Evolutionary conservation across 2,797 vertebrate genomes (phyloP).

Genomic region (Chromis chromis): DNA sequence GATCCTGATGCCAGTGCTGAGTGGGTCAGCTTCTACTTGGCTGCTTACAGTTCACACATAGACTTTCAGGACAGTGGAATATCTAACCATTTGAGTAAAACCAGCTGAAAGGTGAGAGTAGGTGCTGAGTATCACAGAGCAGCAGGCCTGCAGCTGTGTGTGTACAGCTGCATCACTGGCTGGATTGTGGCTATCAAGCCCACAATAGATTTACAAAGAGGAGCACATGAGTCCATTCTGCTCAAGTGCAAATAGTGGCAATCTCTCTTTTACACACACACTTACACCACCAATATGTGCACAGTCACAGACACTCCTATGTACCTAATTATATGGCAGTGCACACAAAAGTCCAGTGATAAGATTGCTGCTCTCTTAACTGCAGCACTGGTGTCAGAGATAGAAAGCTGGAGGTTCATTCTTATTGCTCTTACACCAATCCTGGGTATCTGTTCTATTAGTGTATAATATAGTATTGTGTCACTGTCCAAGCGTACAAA

Average conservation of each 20-base stretch:
- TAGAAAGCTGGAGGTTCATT: not conserved
- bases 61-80: not conserved
- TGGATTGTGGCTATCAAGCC: conserved; percentile 18
- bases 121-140: conserved; percentile 15
- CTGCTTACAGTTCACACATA: not conserved
- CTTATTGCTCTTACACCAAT: not conserved
- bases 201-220: conserved; percentile 54
- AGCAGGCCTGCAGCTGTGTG: conserved; percentile 30
- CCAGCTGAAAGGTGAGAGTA: conserved; percentile 27
- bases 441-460: not conserved
- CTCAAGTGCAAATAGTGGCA: conserved; percentile 73
- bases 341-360: conserved; percentile 18
- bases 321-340: conserved; percentile 22
- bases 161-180: conserved; percentile 58
- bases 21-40: conserved; percentile 1
- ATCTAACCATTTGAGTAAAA: conserved; percentile 18
- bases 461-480: not conserved
- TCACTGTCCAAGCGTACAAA: not conserved
- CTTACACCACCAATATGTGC: conserved; percentile 39
- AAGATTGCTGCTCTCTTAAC: not conserved
- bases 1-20: conserved; percentile 16
- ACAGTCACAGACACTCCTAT: conserved; percentile 50
- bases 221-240: conserved; percentile 30
- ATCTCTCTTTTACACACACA: conserved; percentile 39
- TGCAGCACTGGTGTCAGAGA: conserved; percentile 11